Evolutionary conservation across 64 coral and sea anemone genomes (phyloP).

Genomic region (Pocillopora verrucosa): DNA sequence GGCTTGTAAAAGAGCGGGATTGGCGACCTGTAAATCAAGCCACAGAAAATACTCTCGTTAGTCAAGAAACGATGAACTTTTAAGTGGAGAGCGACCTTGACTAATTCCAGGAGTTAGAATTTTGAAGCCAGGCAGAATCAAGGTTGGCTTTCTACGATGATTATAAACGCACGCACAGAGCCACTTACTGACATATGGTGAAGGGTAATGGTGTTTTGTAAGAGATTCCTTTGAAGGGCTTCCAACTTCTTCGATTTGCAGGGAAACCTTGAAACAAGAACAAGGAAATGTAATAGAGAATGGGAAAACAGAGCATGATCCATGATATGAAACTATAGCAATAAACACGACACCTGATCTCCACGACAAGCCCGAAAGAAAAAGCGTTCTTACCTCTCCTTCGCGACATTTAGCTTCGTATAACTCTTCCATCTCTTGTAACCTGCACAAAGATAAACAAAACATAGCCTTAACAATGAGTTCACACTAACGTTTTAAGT

Average conservation of each 20-base stretch:
- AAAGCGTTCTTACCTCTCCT: background rate
- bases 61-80: no score
- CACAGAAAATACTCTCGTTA: background rate
- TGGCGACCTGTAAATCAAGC: background rate
- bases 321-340: background rate
- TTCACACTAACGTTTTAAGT: background rate
- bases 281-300: background rate
- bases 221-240: constrained; percentile 31
- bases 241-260: constrained; percentile 40
- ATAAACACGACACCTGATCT: background rate
- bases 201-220: constrained; percentile 26
- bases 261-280: constrained; percentile 20
- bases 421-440: constrained; percentile 35
- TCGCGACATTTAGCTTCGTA: constrained; percentile 34
- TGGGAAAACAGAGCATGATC: background rate
- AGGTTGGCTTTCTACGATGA: background rate
- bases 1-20: background rate
- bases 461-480: background rate
- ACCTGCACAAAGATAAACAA: background rate
- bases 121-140: no score
- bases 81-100: no score
- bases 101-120: no score
- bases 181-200: constrained; percentile 31
- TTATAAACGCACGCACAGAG: background rate
- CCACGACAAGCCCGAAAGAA: background rate